Conservation (phyloP, 2,888 invertebrate genomes). For the Corbicula japonica region DNA sequence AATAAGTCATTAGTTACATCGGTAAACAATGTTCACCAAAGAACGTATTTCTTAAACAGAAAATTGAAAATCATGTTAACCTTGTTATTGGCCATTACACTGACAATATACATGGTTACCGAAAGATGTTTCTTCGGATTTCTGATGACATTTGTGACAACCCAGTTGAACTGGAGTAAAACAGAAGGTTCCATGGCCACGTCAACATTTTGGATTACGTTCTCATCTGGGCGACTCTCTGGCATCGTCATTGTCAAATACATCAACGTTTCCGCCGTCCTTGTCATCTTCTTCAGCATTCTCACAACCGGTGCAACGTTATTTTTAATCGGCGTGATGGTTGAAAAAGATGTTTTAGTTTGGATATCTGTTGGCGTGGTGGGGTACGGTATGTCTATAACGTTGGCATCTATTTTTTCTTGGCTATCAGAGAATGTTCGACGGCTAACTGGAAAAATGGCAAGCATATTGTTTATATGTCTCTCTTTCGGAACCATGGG, state of each 20-base stretch:
- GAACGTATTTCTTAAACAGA: slow-evolving; percentile 14
- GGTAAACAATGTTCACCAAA: slow-evolving; percentile 2
- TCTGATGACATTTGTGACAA: slow-evolving; percentile 37
- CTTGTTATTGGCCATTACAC: slow-evolving; percentile 15
- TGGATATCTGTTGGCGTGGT: slow-evolving; percentile 84
- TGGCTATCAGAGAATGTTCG: slow-evolving; percentile 86
- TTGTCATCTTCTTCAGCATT: slow-evolving; percentile 15
- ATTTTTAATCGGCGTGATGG: slow-evolving; percentile 59
- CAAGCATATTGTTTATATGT: slow-evolving; percentile 85
- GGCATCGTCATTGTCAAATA: slow-evolving; percentile 27
- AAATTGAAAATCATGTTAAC: slow-evolving; percentile 32
- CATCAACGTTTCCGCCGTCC: not conserved
- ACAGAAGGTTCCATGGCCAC: slow-evolving; percentile 13
- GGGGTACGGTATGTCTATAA: slow-evolving; percentile 86
- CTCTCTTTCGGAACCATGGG: slow-evolving; percentile 86
- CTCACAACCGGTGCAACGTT: slow-evolving; percentile 43
- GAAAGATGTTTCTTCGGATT: slow-evolving; percentile 34
- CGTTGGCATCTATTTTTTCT: slow-evolving; percentile 86
- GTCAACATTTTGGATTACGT: slow-evolving; percentile 29
- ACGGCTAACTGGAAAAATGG: slow-evolving; percentile 85
- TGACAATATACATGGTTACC: slow-evolving; percentile 20
- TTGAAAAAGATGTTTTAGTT: slow-evolving; percentile 47
- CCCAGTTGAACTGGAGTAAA: slow-evolving; percentile 24
- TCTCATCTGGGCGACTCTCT: slow-evolving; percentile 29
- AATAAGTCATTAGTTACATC: slow-evolving; percentile 5